phyloP scores from a whole-genome alignment of 1,140 invertebrate genomes.

The Lanistes nyassanus region DNA sequence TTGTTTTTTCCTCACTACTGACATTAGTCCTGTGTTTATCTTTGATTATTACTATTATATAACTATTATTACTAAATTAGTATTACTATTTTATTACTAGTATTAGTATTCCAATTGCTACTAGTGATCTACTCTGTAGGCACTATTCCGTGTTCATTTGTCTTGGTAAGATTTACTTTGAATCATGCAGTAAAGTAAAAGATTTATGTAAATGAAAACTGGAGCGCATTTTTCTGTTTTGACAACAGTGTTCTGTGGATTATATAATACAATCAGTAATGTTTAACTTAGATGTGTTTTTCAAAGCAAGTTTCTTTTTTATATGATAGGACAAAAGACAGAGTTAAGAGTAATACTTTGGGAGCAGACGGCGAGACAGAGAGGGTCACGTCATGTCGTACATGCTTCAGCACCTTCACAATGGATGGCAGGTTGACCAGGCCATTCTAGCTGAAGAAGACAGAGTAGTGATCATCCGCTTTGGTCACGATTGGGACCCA shows the following conservation, averaged over 20 bases:
- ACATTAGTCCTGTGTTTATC: too few relatives aligned
- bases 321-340: background rate
- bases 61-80: too few relatives aligned
- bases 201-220: background rate
- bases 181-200: too few relatives aligned
- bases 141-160: too few relatives aligned
- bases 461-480: slow-evolving; percentile 94
- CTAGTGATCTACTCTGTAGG: too few relatives aligned
- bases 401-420: slow-evolving; percentile 98
- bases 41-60: too few relatives aligned
- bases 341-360: too few relatives aligned
- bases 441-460: slow-evolving; percentile 99
- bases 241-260: background rate
- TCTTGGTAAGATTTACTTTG: too few relatives aligned
- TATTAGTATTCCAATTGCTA: too few relatives aligned
- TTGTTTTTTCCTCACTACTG: too few relatives aligned
- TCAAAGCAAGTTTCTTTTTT: background rate
- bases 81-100: too few relatives aligned
- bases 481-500: slow-evolving; percentile 99
- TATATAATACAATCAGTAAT: background rate
- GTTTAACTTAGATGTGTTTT: background rate
- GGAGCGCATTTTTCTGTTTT: background rate
- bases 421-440: slow-evolving; percentile 99
- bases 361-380: background rate
- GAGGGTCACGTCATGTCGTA: slow-evolving; percentile 84